These are phyloP conservation scores for Serripes groenlandicus DNA, from an alignment of 2,888 invertebrate species.

Conservation along the genomic window DNA sequence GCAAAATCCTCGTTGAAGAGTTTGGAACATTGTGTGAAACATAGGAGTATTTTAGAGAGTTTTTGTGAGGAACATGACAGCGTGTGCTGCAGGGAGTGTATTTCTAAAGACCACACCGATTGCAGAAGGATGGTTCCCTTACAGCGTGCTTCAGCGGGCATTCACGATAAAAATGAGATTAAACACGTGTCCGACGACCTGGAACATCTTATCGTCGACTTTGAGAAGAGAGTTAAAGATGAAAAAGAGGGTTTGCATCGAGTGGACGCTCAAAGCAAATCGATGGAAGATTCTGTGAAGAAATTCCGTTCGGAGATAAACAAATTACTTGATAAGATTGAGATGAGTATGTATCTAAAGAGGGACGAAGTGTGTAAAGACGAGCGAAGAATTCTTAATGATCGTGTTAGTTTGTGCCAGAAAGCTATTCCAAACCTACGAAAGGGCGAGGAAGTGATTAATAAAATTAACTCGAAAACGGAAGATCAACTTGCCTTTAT, in stretches of 20 bases:
- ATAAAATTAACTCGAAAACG: constrained; percentile 23
- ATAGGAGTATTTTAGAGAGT: constrained; percentile 46
- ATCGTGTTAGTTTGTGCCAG: constrained; percentile 48
- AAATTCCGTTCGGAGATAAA: constrained; percentile 56
- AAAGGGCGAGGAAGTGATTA: constrained; percentile 34
- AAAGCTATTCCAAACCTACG: constrained; percentile 41
- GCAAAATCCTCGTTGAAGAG: background rate
- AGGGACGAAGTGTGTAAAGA: constrained; percentile 48
- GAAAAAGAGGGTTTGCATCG: constrained; percentile 37
- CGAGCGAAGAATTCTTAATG: constrained; percentile 40
- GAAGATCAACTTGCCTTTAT: constrained; percentile 46
- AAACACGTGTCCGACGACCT: constrained; percentile 23
- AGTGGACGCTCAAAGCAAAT: constrained; percentile 42
- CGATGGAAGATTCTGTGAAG: constrained; percentile 44
- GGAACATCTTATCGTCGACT: constrained; percentile 40
- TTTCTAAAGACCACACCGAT: constrained; percentile 23
- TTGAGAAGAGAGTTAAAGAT: constrained; percentile 31
- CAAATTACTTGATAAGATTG: constrained; percentile 47
- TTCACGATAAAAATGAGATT: background rate
- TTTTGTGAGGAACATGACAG: constrained; percentile 42
- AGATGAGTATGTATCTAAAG: constrained; percentile 45
- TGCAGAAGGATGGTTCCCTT: constrained; percentile 39
- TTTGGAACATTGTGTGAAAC: constrained; percentile 43
- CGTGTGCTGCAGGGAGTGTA: constrained; percentile 54
- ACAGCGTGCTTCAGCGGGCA: constrained; percentile 34